These are phyloP conservation scores for Decapterus maruadsi DNA, from an alignment of 2,797 vertebrate species.

Conservation along the genomic window DNA sequence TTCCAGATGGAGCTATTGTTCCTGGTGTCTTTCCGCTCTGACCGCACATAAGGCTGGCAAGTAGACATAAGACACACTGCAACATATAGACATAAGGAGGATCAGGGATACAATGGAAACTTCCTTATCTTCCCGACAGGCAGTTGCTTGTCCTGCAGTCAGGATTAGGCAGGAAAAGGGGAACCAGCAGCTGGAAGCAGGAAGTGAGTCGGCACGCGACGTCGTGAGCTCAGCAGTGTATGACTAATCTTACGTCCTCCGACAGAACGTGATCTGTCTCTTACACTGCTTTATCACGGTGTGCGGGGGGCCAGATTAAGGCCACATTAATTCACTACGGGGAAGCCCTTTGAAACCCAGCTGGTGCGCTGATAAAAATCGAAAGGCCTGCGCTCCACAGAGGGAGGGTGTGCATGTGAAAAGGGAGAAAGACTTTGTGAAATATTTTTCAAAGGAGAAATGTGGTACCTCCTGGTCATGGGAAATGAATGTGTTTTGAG, in stretches of 20 bases:
- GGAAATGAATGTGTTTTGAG: not conserved
- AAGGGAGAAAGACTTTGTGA: not conserved
- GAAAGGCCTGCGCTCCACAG: constrained; percentile 25
- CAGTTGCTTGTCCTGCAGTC: constrained; percentile 51
- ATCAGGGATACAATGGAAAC: constrained; percentile 67
- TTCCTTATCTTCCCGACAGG: constrained; percentile 72
- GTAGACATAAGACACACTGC: constrained; percentile 27
- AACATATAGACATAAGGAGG: constrained; percentile 53
- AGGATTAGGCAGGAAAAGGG: constrained; percentile 63
- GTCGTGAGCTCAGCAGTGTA: constrained; percentile 51
- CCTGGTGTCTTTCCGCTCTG: not conserved
- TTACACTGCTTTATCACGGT: constrained; percentile 54
- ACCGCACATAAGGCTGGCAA: constrained; percentile 50
- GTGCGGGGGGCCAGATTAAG: constrained; percentile 76
- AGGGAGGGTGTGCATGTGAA: constrained; percentile 13
- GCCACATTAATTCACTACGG: constrained; percentile 77
- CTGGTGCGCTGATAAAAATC: constrained; percentile 59
- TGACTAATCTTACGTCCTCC: constrained; percentile 77
- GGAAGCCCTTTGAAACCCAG: constrained; percentile 69
- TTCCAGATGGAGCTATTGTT: constrained; percentile 71
- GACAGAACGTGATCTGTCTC: constrained; percentile 58
- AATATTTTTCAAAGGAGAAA: not conserved
- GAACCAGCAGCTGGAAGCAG: constrained; percentile 71
- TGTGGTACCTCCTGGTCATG: not conserved
- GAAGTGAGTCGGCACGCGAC: constrained; percentile 64